These are phyloP conservation scores for Brachypteracias leptosomus DNA, from an alignment of 2,113 vertebrate species.

Conservation along the genomic window DNA sequence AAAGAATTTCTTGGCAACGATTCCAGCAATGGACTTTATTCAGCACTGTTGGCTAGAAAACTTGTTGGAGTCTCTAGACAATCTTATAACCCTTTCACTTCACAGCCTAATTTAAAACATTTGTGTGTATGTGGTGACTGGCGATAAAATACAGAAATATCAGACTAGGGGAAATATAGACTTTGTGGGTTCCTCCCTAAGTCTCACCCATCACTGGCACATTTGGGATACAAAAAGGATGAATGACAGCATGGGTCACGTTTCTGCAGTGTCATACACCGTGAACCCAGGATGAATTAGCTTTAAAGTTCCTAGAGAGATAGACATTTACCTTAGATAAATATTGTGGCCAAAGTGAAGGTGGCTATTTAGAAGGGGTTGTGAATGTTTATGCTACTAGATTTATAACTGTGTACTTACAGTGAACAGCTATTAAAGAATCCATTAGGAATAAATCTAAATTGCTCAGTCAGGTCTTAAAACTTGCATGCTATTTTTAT, in stretches of 20 bases:
- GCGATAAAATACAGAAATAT: conserved; percentile 33
- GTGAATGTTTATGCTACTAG: not conserved
- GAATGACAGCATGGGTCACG: not conserved
- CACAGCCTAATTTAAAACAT: conserved; percentile 37
- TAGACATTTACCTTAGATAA: not conserved
- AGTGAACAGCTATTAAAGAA: not conserved
- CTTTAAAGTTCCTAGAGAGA: not conserved
- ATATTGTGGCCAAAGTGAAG: not conserved
- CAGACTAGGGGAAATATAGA: not conserved
- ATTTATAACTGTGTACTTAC: not conserved
- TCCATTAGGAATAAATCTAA: not conserved
- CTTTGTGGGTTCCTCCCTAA: conserved; percentile 3
- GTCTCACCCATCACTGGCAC: not conserved
- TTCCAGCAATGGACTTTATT: conserved; percentile 28
- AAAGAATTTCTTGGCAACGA: conserved; percentile 52
- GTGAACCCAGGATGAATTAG: not conserved
- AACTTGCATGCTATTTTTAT: not conserved
- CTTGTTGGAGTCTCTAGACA: conserved; percentile 31
- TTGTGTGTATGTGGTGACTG: not conserved
- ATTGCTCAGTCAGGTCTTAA: not conserved
- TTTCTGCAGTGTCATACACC: not conserved
- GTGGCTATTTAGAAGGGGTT: not conserved
- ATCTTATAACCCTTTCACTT: conserved; percentile 25
- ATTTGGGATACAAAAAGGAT: not conserved
- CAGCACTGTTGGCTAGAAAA: conserved; percentile 25